phyloP scores from a whole-genome alignment of 2,113 vertebrate species.

The Mastomys natalensis region DNA sequence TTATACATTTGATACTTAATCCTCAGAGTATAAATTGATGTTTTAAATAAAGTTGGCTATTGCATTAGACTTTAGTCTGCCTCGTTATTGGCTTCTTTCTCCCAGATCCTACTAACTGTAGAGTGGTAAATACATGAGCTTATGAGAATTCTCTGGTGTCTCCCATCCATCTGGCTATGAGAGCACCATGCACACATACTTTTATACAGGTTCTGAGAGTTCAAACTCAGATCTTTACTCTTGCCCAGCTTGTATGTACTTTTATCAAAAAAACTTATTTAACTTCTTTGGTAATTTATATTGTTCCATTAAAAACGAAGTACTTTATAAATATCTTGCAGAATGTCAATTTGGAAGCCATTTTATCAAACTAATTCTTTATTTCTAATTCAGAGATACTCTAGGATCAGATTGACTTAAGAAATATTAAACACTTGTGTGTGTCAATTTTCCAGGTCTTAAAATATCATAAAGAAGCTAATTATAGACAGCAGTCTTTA shows the following conservation, averaged over 20 bases:
- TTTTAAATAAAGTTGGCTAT: neutral
- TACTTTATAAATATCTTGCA: neutral
- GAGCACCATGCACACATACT: neutral
- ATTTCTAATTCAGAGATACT: neutral
- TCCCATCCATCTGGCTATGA: neutral
- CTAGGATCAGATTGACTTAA: neutral
- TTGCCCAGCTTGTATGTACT: neutral
- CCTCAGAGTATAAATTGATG: neutral
- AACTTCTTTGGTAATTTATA: neutral
- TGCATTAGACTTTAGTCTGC: neutral
- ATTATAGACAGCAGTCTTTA: slow-evolving; percentile 41
- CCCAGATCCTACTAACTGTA: neutral
- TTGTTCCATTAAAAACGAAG: neutral
- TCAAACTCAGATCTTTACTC: neutral
- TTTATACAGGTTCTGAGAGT: neutral
- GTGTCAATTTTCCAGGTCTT: slow-evolving; percentile 12
- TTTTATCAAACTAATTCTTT: neutral
- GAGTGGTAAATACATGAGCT: neutral
- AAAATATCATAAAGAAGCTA: slow-evolving; percentile 47
- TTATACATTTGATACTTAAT: neutral
- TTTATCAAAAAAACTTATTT: neutral
- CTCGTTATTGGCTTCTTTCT: neutral
- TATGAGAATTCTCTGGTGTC: neutral
- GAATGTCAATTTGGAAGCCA: neutral
- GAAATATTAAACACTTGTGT: neutral